Evolutionary conservation across 1,140 invertebrate genomes (phyloP).

Genomic region (Venustaconcha ellipsiformis): DNA sequence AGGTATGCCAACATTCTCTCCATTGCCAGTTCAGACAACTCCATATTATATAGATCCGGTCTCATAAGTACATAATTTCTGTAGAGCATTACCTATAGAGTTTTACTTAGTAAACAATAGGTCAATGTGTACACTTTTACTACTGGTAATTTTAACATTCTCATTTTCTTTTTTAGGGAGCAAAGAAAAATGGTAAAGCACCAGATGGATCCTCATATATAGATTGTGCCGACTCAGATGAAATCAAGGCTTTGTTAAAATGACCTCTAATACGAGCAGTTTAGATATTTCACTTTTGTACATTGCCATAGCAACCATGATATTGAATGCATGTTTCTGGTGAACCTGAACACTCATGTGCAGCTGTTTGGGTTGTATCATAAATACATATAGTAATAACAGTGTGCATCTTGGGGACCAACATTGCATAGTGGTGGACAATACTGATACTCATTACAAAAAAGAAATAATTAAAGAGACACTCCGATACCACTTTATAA

Average conservation of each 20-base stretch:
- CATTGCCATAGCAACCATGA: background rate
- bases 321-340: background rate
- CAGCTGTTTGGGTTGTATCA: background rate
- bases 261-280: slow-evolving; percentile 22
- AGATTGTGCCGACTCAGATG: slow-evolving; percentile 91
- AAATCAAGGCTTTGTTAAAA: slow-evolving; percentile 84
- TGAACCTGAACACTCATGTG: background rate
- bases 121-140: background rate
- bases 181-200: slow-evolving; percentile 83
- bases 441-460: background rate
- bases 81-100: too few species aligned
- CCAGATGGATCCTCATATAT: slow-evolving; percentile 89
- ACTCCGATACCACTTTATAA: too few species aligned
- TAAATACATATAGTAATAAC: background rate
- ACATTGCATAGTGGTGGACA: background rate
- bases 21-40: too few species aligned
- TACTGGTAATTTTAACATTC: background rate
- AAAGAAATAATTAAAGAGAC: too few species aligned
- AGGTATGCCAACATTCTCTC: too few species aligned
- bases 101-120: too few species aligned
- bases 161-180: slow-evolving; percentile 76
- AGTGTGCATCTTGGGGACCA: background rate
- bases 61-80: too few species aligned
- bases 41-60: too few species aligned
- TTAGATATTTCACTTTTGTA: background rate